phyloP scores from a whole-genome alignment of 1,140 invertebrate genomes.

The Pachypeltis micranthus region DNA sequence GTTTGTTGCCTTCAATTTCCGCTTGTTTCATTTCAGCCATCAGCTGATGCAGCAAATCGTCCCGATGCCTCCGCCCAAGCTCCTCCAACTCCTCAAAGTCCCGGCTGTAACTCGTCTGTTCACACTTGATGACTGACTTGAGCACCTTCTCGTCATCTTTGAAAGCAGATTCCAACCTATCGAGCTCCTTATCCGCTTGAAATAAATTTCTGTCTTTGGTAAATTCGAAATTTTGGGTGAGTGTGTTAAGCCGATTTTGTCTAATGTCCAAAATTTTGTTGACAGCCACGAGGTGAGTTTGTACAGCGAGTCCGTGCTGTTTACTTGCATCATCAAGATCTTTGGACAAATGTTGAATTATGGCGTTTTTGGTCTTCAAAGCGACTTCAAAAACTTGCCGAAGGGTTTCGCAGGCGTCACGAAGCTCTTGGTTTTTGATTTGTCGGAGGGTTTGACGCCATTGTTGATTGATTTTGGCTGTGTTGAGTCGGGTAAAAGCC shows the following conservation, averaged over 20 bases:
- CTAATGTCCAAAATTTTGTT: conserved; percentile 43
- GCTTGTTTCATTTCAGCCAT: conserved; percentile 23
- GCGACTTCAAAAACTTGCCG: conserved; percentile 45
- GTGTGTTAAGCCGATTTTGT: background rate
- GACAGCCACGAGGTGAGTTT: conserved; percentile 54
- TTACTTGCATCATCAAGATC: conserved; percentile 54
- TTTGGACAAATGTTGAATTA: conserved; percentile 46
- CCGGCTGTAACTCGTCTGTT: conserved; percentile 22
- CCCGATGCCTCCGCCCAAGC: background rate
- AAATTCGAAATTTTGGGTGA: conserved; percentile 11
- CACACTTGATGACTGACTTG: conserved; percentile 31
- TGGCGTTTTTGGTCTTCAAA: conserved; percentile 49
- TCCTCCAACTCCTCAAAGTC: conserved; percentile 19
- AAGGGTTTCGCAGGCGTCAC: conserved; percentile 48
- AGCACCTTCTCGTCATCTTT: conserved; percentile 2
- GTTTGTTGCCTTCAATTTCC: conserved; percentile 16
- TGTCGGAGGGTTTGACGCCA: conserved; percentile 62
- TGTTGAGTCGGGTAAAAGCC: conserved; percentile 59
- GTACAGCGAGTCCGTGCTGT: conserved; percentile 52
- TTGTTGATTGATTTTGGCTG: conserved; percentile 70
- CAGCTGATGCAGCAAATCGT: conserved; percentile 18
- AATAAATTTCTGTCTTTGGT: conserved; percentile 9
- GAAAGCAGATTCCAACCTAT: background rate
- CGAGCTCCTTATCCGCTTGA: background rate
- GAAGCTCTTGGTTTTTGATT: conserved; percentile 59